Evolutionary conservation across 2,113 vertebrate species (phyloP).

Genomic region (Anser cygnoides): DNA sequence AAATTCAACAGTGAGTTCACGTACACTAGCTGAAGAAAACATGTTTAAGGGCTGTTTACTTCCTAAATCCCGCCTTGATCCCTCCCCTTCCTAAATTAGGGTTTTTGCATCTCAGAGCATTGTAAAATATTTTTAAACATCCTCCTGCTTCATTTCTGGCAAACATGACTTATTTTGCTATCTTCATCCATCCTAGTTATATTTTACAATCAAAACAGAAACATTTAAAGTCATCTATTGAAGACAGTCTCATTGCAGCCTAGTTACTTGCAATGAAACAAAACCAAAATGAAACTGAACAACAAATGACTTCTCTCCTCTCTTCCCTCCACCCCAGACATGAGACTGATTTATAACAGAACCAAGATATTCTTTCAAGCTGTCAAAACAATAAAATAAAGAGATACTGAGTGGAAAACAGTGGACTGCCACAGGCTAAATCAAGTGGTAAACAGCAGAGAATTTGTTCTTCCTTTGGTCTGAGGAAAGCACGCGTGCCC

Average conservation of each 20-base stretch:
- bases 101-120: background rate
- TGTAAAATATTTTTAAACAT: background rate
- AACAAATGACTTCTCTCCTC: background rate
- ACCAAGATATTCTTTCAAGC: conserved; percentile 45
- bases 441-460: background rate
- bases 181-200: background rate
- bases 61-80: background rate
- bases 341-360: conserved; percentile 41
- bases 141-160: background rate
- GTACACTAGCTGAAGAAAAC: background rate
- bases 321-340: background rate
- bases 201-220: conserved; percentile 19
- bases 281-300: background rate
- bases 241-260: background rate
- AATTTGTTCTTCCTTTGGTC: background rate
- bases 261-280: background rate
- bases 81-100: background rate
- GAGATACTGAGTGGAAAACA: conserved; percentile 30
- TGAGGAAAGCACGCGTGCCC: background rate
- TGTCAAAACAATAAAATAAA: conserved; percentile 60
- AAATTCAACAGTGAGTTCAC: background rate
- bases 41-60: background rate
- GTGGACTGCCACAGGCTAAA: conserved; percentile 15
- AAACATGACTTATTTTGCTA: background rate
- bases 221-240: background rate